phyloP scores from a whole-genome alignment of 2,888 invertebrate species.

The Choristoneura rosaceana region DNA sequence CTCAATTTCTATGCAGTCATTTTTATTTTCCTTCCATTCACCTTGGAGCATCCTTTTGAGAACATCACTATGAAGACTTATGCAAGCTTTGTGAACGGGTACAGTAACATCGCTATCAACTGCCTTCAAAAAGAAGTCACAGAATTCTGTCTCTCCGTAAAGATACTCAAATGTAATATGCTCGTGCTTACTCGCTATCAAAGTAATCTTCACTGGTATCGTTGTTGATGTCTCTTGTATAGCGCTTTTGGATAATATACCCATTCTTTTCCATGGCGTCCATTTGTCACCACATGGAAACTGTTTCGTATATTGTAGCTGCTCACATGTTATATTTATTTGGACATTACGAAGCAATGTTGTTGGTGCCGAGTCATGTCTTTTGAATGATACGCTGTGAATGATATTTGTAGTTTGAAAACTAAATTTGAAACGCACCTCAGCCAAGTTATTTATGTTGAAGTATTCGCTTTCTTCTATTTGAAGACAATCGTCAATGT shows the following conservation, averaged over 20 bases:
- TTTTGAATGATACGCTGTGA: background rate
- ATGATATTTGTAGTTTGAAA: background rate
- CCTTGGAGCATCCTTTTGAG: conserved; percentile 2
- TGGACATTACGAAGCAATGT: background rate
- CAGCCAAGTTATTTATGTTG: background rate
- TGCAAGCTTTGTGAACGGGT: conserved; percentile 4
- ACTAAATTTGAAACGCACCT: background rate
- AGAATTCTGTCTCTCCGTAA: background rate
- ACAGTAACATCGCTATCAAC: background rate
- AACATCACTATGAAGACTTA: background rate
- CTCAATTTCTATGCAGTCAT: background rate
- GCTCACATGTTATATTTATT: background rate
- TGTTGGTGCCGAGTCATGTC: background rate
- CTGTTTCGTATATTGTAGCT: background rate
- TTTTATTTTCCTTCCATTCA: conserved; percentile 1
- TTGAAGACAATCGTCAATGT: no score
- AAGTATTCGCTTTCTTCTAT: background rate
- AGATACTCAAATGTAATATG: background rate
- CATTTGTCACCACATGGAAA: background rate
- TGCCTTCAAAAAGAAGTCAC: background rate
- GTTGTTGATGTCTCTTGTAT: no score
- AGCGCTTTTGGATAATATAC: background rate
- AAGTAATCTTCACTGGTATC: background rate
- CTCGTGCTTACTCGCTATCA: background rate
- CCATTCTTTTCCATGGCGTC: background rate